Percentiles rank a stretch among this genome's conserved stretches.
Conservation (phyloP, 2,888 invertebrate species). For the Hedya salicella region DNA sequence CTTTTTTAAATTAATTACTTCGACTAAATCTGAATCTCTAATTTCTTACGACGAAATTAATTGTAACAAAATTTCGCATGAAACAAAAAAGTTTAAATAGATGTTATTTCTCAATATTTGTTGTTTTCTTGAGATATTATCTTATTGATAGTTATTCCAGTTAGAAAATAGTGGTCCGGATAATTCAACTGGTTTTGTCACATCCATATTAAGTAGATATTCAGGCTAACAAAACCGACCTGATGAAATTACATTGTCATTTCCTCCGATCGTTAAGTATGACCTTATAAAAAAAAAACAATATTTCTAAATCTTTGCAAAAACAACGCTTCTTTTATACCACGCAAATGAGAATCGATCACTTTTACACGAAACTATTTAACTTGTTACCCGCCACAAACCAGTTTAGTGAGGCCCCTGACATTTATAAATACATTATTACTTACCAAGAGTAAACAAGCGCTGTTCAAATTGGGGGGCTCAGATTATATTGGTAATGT, state of each 20-base stretch:
- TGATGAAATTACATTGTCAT: too few relatives aligned
- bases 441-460: slow-evolving; percentile 26
- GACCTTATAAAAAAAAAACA: too few relatives aligned
- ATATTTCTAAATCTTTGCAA: not conserved
- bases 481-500: slow-evolving; percentile 56
- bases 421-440: slow-evolving; percentile 32
- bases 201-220: too few relatives aligned
- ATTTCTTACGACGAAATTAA: not conserved
- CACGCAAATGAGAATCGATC: slow-evolving; percentile 4
- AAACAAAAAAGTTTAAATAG: too few relatives aligned
- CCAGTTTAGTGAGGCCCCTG: slow-evolving; percentile 31
- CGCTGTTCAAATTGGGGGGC: slow-evolving; percentile 49
- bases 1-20: not conserved
- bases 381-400: slow-evolving; percentile 32
- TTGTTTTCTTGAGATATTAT: too few relatives aligned
- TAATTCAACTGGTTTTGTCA: too few relatives aligned
- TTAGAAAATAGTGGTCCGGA: too few relatives aligned
- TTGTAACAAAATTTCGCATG: not conserved
- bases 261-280: too few relatives aligned
- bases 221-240: too few relatives aligned
- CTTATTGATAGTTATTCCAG: too few relatives aligned
- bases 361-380: slow-evolving; percentile 27
- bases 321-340: not conserved
- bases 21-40: slow-evolving; percentile 8
- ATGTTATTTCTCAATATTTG: too few relatives aligned